Conservation (phyloP, 2,113 vertebrate genomes). For the Nanorana parkeri region DNA sequence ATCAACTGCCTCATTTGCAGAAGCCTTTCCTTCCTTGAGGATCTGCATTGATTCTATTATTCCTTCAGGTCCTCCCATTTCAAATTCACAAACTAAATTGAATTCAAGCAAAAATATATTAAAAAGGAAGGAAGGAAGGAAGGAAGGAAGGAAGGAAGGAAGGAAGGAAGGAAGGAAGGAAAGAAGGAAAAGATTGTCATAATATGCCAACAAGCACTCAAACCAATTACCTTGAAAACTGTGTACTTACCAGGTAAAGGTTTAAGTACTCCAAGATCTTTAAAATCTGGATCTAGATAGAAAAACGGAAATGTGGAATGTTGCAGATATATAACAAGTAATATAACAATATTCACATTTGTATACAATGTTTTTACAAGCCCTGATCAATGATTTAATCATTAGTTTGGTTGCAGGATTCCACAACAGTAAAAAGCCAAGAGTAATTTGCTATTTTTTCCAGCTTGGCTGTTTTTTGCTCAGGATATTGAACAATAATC, state of each 20-base stretch:
- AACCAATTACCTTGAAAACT: neutral
- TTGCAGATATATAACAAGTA: too few relatives aligned
- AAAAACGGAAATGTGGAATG: slow-evolving; percentile 67
- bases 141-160: neutral
- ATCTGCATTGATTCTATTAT: slow-evolving; percentile 97
- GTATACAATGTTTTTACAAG: too few relatives aligned
- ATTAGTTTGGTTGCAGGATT: too few relatives aligned
- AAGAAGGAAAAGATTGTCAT: too few relatives aligned
- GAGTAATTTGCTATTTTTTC: too few relatives aligned
- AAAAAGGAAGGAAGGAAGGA: neutral
- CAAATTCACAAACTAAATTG: slow-evolving; percentile 91
- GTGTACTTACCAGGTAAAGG: slow-evolving; percentile 94
- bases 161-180: neutral
- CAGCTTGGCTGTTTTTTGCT: too few relatives aligned
- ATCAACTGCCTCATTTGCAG: slow-evolving; percentile 90
- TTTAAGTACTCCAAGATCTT: slow-evolving; percentile 92
- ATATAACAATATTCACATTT: too few relatives aligned
- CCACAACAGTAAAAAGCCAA: too few relatives aligned
- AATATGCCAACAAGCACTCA: neutral
- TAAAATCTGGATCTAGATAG: slow-evolving; percentile 97
- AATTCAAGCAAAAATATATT: slow-evolving; percentile 58
- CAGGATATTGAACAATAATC: too few relatives aligned
- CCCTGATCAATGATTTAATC: too few relatives aligned
- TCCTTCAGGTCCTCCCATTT: slow-evolving; percentile 96
- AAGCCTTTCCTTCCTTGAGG: slow-evolving; percentile 92